Conservation (phyloP, 2,888 invertebrate genomes). For the Plusia festucae region DNA sequence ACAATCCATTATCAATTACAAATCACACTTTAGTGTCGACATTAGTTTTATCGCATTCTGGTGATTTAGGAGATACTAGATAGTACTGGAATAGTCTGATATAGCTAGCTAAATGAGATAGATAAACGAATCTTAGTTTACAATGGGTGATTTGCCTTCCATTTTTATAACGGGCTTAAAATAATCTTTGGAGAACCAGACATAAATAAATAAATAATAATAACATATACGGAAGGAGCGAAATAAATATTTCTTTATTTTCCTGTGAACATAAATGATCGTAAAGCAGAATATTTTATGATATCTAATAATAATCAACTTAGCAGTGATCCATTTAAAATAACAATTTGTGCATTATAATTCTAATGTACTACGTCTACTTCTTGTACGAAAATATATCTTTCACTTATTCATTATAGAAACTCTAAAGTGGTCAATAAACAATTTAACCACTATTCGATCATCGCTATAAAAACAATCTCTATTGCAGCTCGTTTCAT, state of each 20-base stretch:
- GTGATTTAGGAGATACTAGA: background rate
- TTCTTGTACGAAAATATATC: no score
- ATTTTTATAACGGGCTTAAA: background rate
- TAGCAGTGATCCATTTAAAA: background rate
- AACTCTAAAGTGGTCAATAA: no score
- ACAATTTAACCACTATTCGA: background rate
- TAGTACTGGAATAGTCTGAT: background rate
- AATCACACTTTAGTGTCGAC: constrained; percentile 7
- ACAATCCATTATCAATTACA: background rate
- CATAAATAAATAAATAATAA: no score
- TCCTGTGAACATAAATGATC: no score
- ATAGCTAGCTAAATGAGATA: background rate
- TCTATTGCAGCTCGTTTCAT: constrained; percentile 69
- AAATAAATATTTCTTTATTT: no score
- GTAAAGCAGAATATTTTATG: background rate
- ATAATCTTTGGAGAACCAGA: no score
- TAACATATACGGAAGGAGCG: no score
- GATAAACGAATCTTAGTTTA: background rate
- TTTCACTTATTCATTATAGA: no score
- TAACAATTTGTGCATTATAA: background rate
- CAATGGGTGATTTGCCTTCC: background rate
- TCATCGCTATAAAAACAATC: background rate
- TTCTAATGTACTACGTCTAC: no score
- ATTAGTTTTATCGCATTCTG: constrained; percentile 11
- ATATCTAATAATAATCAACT: background rate